Evolutionary conservation across 1,140 invertebrate genomes (phyloP), one percentile per base, ranked within the genome.

Genomic region (Bombyx mori): DNA sequence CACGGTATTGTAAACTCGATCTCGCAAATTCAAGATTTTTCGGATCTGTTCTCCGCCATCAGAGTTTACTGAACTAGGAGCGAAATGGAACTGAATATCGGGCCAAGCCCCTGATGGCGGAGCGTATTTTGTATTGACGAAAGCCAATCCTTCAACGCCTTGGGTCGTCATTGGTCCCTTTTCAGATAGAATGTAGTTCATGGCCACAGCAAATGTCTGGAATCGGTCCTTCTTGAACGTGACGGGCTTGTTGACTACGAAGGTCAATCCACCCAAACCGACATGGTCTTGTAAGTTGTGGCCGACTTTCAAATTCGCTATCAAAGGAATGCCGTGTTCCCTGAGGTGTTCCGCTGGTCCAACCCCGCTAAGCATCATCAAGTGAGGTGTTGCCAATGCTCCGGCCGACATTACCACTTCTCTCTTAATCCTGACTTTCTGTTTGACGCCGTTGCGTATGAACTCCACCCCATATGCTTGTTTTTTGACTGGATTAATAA

Each of bases 291-390:
- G 95, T 26, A 97, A 86, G 71, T 96, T 96, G 63, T 95, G 90
- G 9, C 95, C 95, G 0, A 96, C 94, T 72, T 92, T 92, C 1
- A 95, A 75, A 73, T 96, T 91, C 0, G 91, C 91, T 3, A 96
- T 62, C 0, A 95, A 89, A 0, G 93, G 92, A 58, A 97, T 96
- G 2, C 91, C 91, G 48, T 95, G 90, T 56, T 94, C 90, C 58
- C 91, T 71, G 1, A 99, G 83, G 68, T 98, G 94, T 49, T 95
- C 92, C 1, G 85, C 89, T 0, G 95, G 95, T 0, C 96, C 96
- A 22, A 98, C 91, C 0, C 97, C 97, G 18, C 95, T 97, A 0
- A 97, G 70, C 95, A 98, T 95, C 10, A 98, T 89, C n/a, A 98
- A 65, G 60, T 96, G 94, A 1, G 96, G 95, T 3, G 93, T 92